Base-by-base conservation (phyloP, 2,797 vertebrate species). In the Typhlichthys eigenmanni region DNA sequence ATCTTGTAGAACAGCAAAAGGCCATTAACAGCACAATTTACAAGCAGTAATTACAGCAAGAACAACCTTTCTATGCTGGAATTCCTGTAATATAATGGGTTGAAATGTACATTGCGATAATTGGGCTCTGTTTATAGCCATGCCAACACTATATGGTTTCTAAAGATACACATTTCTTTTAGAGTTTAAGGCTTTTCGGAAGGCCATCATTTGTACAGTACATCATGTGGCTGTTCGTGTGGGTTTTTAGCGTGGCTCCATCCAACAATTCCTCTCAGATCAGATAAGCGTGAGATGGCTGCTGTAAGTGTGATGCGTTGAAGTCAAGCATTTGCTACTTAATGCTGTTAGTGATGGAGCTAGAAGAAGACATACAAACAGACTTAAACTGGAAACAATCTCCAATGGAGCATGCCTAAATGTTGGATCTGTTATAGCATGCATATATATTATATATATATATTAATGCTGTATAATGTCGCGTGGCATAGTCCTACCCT, bases 181-280 rank as follows among this genome's bases (percentile, higher is more conserved):
- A 34, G 32, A 13, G 2, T 13, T 32, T 55, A 13, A 32, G 17
- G 24, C 29, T n/a, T 54, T 34, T 32, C 32, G 13, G 24, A 34
- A 34, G 29, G 19, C 17, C 53, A 29, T 45, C 34, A 24, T 45
- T 24, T 53, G 8, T 17, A 56, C 62, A 51, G 38, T 59, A 63
- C 29, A 59, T 43, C 38, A 13, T 64, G 16, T 32, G 29, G 46
- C 32, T 29, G 24, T 29, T 29, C 24, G 24, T 29, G 24, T 29
- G 24, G 24, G 24, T 29, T 4, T 49, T 46, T 38, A 50, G 3
- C 10, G 12, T 48, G 51, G 45, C 13, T 46, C 24, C 24, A 29
- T 29, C 4, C 24, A 29, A 29, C 24, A 29, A 29, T 29, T 29
- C 24, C 24, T 29, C 24, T 29, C 24, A 29, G 24, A 29, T 29